Conservation (phyloP, 2,888 invertebrate species). For the Lumbricus terrestris region DNA sequence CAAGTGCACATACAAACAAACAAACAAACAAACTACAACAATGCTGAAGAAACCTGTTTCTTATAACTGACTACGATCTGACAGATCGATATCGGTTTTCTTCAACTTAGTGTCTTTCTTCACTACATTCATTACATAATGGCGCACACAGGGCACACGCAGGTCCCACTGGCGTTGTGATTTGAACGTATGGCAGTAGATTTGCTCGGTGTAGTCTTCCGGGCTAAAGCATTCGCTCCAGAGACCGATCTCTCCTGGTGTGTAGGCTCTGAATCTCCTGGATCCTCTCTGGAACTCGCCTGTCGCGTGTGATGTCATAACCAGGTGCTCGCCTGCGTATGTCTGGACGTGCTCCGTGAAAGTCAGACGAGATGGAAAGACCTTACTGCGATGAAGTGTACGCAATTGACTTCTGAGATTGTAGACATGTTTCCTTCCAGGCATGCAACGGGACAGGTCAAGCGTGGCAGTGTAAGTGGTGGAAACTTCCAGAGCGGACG, state of each 20-base stretch:
- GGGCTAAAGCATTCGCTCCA: not conserved
- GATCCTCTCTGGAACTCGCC: not conserved
- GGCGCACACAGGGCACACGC: not conserved
- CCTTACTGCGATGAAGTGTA: not conserved
- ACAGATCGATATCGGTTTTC: too few species aligned
- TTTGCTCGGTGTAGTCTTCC: not conserved
- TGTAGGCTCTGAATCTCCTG: not conserved
- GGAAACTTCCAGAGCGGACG: not conserved
- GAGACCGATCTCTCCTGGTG: not conserved
- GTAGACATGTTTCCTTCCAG: not conserved
- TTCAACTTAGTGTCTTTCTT: not conserved
- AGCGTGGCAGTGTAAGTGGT: not conserved
- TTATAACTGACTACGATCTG: too few species aligned
- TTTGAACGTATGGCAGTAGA: not conserved
- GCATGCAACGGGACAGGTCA: not conserved
- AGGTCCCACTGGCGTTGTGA: too few species aligned
- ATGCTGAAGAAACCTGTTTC: too few species aligned
- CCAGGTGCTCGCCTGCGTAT: not conserved
- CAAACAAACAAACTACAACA: too few species aligned
- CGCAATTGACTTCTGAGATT: not conserved
- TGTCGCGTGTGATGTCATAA: not conserved
- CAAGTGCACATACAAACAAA: too few species aligned
- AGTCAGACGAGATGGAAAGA: not conserved
- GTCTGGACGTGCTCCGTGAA: not conserved
- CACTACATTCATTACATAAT: not conserved